A percentile compares a stretch with the other conserved stretches of the same genome.
phyloP scores from a whole-genome alignment of 1,140 invertebrate species.

The Colletes latitarsis region DNA sequence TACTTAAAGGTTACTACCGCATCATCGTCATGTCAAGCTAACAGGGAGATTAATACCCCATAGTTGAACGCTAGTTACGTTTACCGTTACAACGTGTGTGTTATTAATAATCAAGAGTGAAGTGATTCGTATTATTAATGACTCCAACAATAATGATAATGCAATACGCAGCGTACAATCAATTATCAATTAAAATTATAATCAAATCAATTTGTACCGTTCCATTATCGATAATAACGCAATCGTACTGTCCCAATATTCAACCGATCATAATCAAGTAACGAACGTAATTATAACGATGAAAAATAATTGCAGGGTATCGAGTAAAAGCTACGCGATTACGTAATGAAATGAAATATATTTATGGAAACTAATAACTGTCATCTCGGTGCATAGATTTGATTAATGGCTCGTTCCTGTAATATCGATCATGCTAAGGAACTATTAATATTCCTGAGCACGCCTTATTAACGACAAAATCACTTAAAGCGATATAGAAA shows the following conservation, averaged over 20 bases:
- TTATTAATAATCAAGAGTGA: conserved; percentile 41
- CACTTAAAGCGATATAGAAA: not conserved
- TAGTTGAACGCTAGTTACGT: conserved; percentile 72
- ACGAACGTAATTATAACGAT: no score
- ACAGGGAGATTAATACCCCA: conserved; percentile 72
- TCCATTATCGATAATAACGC: not conserved
- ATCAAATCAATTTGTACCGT: not conserved
- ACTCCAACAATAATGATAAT: conserved; percentile 20
- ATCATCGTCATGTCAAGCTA: conserved; percentile 73
- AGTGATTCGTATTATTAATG: conserved; percentile 35
- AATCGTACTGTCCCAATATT: not conserved
- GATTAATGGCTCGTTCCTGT: conserved; percentile 31
- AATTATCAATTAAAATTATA: conserved; percentile 40
- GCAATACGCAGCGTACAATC: not conserved
- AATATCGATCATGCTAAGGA: conserved; percentile 10
- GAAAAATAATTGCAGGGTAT: not conserved
- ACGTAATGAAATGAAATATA: not conserved
- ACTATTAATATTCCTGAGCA: conserved; percentile 30
- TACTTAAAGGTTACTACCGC: conserved; percentile 74
- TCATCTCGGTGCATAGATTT: not conserved
- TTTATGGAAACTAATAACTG: conserved; percentile 14
- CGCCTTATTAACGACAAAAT: conserved; percentile 8
- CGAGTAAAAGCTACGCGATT: no score
- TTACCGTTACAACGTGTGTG: conserved; percentile 31
- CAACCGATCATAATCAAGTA: not conserved